Evolutionary conservation across 2,113 vertebrate genomes (phyloP), one percentile per base, ranked within the genome.

Genomic region (Athene cunicularia): DNA sequence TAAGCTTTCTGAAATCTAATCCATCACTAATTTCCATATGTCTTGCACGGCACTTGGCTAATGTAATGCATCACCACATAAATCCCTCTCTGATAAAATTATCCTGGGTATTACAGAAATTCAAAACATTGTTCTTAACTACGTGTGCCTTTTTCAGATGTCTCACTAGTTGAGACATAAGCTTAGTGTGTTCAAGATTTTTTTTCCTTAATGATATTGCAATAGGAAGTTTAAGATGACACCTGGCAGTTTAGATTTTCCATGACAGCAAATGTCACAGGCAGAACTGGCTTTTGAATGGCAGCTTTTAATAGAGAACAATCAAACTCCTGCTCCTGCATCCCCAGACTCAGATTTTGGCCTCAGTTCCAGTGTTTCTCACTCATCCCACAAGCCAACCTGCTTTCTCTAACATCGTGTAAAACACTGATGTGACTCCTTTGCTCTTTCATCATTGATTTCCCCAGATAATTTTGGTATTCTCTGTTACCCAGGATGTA

Each of bases 1-100:
- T 91, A 96, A 96, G 93, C 90, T 79, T 91, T 93, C 70, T 91
- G 88, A 87, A 96, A 95, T 93, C 89, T 75, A 95, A 91, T 93
- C 91, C 91, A 87, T 93, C 84, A n/a, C 87, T 94, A 28, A 87
- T 95, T 96, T 90, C 84, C 84, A 33, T 81, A 87, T 47, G 81
- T 79, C 87, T 81, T 56, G 73, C 91, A 87, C 73, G 93, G 93
- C 60, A 60, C 68, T 67, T 55, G 84, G 77, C 59, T 95, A 89
- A 95, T 91, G 86, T 84, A 93, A 97, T 91, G 68, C 73, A 93
- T 91, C 76, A 50, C 84, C 89, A 79, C 68, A 75, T 75, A 90
- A 95, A 95, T 85, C 77, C 81, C 28, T 37, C 92, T 87, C 77
- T 87, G 91, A 89, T 89, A 87, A 93, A 96, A 84, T 97, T 89